A percentile compares a stretch with the other conserved stretches of the same genome.
phyloP scores from a whole-genome alignment of 2,113 vertebrate species.

The Ceyx margarethae region DNA sequence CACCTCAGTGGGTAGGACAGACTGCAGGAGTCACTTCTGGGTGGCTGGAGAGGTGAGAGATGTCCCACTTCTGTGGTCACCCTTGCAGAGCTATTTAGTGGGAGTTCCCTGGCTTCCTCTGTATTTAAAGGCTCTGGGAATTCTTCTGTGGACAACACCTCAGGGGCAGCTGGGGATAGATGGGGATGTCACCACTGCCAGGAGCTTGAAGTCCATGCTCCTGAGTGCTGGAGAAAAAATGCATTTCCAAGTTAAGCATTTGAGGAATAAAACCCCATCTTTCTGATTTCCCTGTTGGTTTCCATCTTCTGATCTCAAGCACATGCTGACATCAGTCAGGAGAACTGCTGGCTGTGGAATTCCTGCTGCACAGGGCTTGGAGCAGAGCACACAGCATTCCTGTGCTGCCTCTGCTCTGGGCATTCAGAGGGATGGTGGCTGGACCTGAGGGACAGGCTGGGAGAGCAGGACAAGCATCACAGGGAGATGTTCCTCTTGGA shows the following conservation, averaged over 20 bases:
- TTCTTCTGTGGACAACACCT: background rate
- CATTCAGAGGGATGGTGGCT: background rate
- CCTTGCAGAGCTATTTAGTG: background rate
- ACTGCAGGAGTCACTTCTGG: background rate
- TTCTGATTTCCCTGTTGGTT: background rate
- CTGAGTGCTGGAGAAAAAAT: background rate
- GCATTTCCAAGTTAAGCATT: background rate
- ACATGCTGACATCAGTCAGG: background rate
- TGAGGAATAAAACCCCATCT: background rate
- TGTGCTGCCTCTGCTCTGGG: background rate
- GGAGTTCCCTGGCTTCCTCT: background rate
- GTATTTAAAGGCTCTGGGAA: background rate
- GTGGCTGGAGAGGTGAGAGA: background rate
- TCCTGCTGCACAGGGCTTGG: background rate
- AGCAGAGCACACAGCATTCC: background rate
- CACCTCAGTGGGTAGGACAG: background rate
- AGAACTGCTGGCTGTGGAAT: background rate
- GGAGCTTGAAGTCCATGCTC: background rate
- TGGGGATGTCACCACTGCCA: background rate
- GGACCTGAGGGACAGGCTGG: background rate
- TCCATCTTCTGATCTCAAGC: background rate
- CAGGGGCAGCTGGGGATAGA: background rate
- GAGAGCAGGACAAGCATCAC: background rate
- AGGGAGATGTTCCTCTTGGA: background rate
- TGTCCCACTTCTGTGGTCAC: background rate